phyloP scores from a whole-genome alignment of 2,888 invertebrate species.

The Nomada flava region DNA sequence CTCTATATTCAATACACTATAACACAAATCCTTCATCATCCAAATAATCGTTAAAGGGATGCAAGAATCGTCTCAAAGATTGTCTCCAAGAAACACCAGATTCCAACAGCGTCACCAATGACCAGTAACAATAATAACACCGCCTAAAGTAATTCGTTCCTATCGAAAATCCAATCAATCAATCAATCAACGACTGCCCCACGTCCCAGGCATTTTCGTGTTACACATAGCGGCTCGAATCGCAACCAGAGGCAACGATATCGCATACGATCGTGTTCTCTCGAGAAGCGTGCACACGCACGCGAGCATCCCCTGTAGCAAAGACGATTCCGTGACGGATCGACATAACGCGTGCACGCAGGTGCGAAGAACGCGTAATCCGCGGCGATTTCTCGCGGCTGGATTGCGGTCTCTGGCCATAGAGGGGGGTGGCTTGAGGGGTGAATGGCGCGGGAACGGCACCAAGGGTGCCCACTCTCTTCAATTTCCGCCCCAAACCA shows the following conservation, averaged over 20 bases:
- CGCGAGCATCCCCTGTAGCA: constrained; percentile 11
- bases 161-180: too few species aligned
- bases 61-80: too few species aligned
- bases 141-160: too few species aligned
- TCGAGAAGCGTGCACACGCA: constrained; percentile 6
- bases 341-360: constrained; percentile 60
- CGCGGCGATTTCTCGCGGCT: constrained; percentile 61
- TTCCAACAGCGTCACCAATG: too few species aligned
- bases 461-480: constrained; percentile 54
- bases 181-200: too few species aligned
- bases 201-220: too few species aligned
- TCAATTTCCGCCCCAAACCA: constrained; percentile 77
- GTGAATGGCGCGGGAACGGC: constrained; percentile 51
- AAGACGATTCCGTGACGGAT: constrained; percentile 61
- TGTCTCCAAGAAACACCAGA: too few species aligned
- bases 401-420: constrained; percentile 56
- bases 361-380: constrained; percentile 72
- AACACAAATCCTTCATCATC: too few species aligned
- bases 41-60: too few species aligned
- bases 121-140: too few species aligned
- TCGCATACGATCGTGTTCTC: neutral
- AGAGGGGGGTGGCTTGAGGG: constrained; percentile 32
- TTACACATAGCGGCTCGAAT: too few species aligned
- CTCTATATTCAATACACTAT: too few species aligned
- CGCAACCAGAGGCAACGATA: neutral